Evolutionary conservation across 2,888 invertebrate genomes (phyloP).

Genomic region (Melanophora roralis): DNA sequence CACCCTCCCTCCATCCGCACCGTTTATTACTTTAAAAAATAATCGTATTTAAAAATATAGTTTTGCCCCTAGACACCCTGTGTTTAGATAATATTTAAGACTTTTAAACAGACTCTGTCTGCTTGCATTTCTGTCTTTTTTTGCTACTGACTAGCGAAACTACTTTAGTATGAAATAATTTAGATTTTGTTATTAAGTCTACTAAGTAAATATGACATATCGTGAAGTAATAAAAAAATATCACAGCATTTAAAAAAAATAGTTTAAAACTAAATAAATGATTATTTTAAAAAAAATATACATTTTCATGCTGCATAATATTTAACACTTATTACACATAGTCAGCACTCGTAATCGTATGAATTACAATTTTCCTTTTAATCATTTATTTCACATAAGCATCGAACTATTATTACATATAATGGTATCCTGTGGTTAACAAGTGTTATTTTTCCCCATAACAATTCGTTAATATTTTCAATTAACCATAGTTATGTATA

Average conservation of each 20-base stretch:
- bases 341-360: not conserved
- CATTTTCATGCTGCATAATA: slow-evolving; percentile 39
- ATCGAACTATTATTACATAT: slow-evolving; percentile 28
- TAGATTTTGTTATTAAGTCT: too few species aligned
- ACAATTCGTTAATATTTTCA: slow-evolving; percentile 50
- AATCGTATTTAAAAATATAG: too few species aligned
- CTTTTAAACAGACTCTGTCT: too few species aligned
- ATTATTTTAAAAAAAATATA: not conserved
- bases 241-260: slow-evolving; percentile 8
- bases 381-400: slow-evolving; percentile 48
- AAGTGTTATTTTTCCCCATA: slow-evolving; percentile 56
- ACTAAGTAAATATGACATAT: slow-evolving; percentile 52
- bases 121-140: too few species aligned
- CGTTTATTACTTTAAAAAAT: too few species aligned
- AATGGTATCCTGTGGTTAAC: slow-evolving; percentile 52
- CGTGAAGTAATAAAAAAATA: slow-evolving; percentile 30
- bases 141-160: too few species aligned
- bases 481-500: slow-evolving; percentile 37
- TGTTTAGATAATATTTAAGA: too few species aligned
- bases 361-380: slow-evolving; percentile 35
- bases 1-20: too few species aligned
- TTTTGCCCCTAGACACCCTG: too few species aligned
- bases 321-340: slow-evolving; percentile 36
- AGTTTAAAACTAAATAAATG: slow-evolving; percentile 3
- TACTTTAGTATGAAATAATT: too few species aligned